Base-by-base conservation (phyloP, 2,888 invertebrate genomes). In the Drosophila mettleri region DNA sequence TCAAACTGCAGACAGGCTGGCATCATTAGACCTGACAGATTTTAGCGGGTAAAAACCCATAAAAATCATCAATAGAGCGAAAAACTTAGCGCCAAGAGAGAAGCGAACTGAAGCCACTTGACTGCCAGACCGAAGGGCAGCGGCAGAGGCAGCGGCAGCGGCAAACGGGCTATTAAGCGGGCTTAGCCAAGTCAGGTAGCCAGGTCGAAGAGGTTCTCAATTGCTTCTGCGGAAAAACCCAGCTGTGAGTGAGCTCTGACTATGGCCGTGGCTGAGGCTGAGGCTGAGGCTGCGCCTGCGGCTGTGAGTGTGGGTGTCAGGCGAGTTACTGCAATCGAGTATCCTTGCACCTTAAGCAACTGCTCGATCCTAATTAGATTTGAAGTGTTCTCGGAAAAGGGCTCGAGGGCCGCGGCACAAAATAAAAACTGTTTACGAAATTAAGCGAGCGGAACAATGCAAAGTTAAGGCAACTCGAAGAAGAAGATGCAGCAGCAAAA, bases 41-140 rank as follows among this genome's bases (percentile, higher is more conserved):
- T 79, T 70, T 74, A 46, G 78, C 71, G 86, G 86, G 86, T 81
- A 86, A 86, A 45, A 86, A 85, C 87, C 86, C 86, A 87, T 86
- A 87, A 86, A 86, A 86, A 78, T 72, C 71, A 87, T 87, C 87
- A 86, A 86, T 86, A 67, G 81, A 38, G 31, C 38, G 6, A 10
- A 24, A 38, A 45, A 18, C 45, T 45, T 45, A 45, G 14, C 18
- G 33, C 45, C 41, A 67, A 52, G 58, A 51, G 48, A 14, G 46
- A 20, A 10, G 9, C 22, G 34, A 20, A 27, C 9, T 18, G 53
- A 60, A 57, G 57, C 29, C 72, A 71, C 62, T 77, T 69, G 71
- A 64, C 68, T 51, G 38, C 58, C 27, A 31, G n/a, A 54, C 33
- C 20, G 10, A 18, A 22, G 64, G 52, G 29, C 41, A 18, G 14